These are phyloP conservation scores for Gadopsis marmoratus DNA, from an alignment of 2,797 vertebrate genomes.

Conservation along the genomic window DNA sequence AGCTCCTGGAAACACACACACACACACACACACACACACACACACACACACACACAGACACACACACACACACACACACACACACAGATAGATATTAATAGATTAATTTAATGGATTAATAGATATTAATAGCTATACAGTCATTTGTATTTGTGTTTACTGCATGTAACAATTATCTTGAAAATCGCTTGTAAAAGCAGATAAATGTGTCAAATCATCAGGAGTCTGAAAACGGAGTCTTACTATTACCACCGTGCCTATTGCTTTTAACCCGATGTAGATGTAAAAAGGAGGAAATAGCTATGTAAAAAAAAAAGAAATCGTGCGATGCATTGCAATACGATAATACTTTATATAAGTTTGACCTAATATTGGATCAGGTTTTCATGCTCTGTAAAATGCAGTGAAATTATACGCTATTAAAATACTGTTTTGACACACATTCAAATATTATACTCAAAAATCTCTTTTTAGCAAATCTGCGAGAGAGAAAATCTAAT, in stretches of 20 bases:
- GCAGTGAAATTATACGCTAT: background rate
- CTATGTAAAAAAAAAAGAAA: background rate
- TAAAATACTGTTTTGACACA: background rate
- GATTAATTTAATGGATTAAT: too few species aligned
- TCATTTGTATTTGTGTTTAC: background rate
- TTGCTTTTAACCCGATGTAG: background rate
- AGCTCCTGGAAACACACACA: slow-evolving; percentile 88
- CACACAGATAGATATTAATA: background rate
- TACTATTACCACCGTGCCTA: background rate
- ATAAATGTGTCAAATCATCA: slow-evolving; percentile 1
- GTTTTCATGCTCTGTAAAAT: slow-evolving; percentile 8
- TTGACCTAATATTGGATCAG: background rate
- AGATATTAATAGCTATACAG: slow-evolving; percentile 9
- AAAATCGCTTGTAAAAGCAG: background rate
- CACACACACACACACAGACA: slow-evolving; percentile 15
- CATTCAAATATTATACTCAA: background rate
- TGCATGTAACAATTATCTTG: background rate
- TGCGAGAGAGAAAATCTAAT: slow-evolving; percentile 16
- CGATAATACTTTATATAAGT: background rate
- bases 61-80: slow-evolving; percentile 32
- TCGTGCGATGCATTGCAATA: background rate
- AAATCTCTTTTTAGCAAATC: slow-evolving; percentile 22
- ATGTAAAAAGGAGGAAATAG: background rate
- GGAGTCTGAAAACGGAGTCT: background rate
- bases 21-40: slow-evolving; percentile 24